Conservation (phyloP, 2,888 invertebrate species). For the Notodonta dromedarius region DNA sequence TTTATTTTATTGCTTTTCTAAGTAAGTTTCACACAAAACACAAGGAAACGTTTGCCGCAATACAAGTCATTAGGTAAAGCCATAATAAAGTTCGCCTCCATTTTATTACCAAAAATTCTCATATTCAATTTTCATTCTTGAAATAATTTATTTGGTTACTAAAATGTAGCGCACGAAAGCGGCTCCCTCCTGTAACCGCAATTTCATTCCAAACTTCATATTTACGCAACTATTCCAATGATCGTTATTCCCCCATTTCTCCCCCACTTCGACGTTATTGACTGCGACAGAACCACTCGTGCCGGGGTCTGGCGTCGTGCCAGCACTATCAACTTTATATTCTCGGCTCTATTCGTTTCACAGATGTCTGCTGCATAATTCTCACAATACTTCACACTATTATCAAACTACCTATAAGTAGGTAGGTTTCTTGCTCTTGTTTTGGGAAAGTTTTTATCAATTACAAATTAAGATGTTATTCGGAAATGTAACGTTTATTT, state of each 20-base stretch:
- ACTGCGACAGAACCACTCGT: conserved; percentile 18
- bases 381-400: conserved; percentile 20
- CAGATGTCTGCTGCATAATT: conserved; percentile 16
- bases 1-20: too few species aligned
- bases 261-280: conserved; percentile 30
- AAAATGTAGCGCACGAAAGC: too few species aligned
- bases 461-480: background rate
- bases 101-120: too few species aligned
- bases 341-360: conserved; percentile 18
- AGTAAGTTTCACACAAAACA: too few species aligned
- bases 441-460: background rate
- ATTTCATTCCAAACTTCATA: background rate
- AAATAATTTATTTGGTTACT: background rate
- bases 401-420: background rate
- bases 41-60: too few species aligned
- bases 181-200: too few species aligned
- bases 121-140: too few species aligned
- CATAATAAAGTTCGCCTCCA: background rate
- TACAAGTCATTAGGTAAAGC: too few species aligned
- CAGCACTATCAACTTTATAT: conserved; percentile 29
- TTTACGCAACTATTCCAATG: conserved; percentile 14
- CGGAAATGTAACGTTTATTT: too few species aligned
- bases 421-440: background rate
- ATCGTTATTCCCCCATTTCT: conserved; percentile 40
- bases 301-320: conserved; percentile 39